Evolutionary conservation across 2,113 vertebrate species (phyloP).

Genomic region (Archocentrus centrarchus): DNA sequence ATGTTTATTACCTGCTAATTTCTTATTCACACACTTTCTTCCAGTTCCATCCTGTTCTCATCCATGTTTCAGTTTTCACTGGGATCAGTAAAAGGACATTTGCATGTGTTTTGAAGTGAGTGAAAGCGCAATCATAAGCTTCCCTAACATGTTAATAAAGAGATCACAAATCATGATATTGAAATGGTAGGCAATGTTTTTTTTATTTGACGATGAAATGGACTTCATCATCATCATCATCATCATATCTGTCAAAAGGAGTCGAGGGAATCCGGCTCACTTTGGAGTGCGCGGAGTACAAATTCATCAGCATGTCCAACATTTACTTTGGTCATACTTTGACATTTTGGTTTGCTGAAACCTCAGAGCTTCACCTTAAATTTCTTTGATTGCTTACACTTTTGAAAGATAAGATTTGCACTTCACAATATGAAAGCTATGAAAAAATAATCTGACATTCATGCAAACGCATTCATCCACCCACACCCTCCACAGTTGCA

Average conservation of each 20-base stretch:
- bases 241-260: background rate
- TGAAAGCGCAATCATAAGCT: background rate
- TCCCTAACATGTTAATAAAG: background rate
- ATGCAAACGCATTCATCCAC: conserved; percentile 30
- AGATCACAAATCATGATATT: background rate
- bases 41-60: background rate
- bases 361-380: background rate
- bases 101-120: background rate
- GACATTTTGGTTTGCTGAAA: background rate
- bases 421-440: conserved; percentile 7
- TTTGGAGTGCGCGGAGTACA: background rate
- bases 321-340: background rate
- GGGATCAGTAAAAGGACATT: background rate
- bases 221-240: background rate
- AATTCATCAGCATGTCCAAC: background rate
- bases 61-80: background rate
- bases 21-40: conserved; percentile 8
- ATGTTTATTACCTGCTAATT: conserved; percentile 12
- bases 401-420: conserved; percentile 22
- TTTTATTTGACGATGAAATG: background rate
- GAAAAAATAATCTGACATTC: conserved; percentile 6
- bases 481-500: conserved; percentile 32
- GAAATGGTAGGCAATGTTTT: background rate
- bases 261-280: background rate
- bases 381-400: conserved; percentile 5